Evolutionary conservation across 2,113 vertebrate species (phyloP).

Genomic region (Sorex fumeus): DNA sequence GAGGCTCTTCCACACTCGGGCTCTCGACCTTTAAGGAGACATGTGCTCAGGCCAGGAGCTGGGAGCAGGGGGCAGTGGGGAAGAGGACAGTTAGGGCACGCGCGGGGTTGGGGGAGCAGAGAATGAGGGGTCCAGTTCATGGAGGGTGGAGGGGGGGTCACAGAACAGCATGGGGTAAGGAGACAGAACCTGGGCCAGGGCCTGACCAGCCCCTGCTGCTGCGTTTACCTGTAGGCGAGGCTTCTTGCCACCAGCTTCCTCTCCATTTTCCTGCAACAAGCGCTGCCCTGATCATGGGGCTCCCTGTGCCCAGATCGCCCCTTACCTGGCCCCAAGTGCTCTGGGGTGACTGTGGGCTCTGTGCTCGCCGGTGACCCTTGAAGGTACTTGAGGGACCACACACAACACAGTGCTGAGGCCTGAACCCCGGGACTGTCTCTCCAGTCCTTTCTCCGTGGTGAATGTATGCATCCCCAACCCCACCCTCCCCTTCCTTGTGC

Average conservation of each 20-base stretch:
- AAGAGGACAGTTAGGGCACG: not conserved
- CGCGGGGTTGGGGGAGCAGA: not conserved
- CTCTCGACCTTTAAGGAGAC: conserved; percentile 47
- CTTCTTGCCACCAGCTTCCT: conserved; percentile 74
- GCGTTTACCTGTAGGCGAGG: conserved; percentile 74
- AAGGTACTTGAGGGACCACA: too few species aligned
- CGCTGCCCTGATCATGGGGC: not conserved
- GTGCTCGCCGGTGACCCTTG: too few species aligned
- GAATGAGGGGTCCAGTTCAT: not conserved
- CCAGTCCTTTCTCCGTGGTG: too few species aligned
- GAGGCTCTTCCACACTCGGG: not conserved
- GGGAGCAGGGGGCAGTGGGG: not conserved
- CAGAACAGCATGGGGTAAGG: not conserved
- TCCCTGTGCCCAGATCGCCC: not conserved
- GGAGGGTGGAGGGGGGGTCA: not conserved
- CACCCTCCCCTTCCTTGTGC: too few species aligned
- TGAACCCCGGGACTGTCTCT: too few species aligned
- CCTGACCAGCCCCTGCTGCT: not conserved
- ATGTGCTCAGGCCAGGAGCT: not conserved
- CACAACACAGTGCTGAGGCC: too few species aligned
- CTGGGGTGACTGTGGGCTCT: too few species aligned
- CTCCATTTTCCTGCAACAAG: conserved; percentile 73
- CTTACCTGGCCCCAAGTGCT: too few species aligned
- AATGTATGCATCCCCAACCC: too few species aligned
- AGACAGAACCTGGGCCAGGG: too few species aligned